A percentile compares a stretch with the other conserved stretches of the same genome.
phyloP scores from a whole-genome alignment of 2,113 vertebrate species.

The Nyctibius bracteatus region DNA sequence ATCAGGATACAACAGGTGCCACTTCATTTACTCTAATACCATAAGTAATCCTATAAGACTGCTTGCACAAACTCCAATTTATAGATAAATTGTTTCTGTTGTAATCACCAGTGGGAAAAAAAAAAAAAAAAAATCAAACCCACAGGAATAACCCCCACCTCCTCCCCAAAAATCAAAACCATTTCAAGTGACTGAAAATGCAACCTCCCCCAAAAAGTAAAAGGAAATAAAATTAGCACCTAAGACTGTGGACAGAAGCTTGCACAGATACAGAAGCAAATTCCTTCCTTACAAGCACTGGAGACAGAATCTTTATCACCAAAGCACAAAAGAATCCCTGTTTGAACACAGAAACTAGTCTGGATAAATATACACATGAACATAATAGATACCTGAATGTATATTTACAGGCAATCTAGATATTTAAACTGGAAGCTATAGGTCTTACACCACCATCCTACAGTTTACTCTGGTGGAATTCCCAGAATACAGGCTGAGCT shows the following conservation, averaged over 20 bases:
- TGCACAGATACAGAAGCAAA: neutral
- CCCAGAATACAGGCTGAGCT: neutral
- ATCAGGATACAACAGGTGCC: neutral
- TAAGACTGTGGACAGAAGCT: neutral
- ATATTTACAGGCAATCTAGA: neutral
- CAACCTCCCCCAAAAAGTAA: neutral
- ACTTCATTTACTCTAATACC: neutral
- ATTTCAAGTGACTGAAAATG: neutral
- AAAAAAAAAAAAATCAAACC: neutral
- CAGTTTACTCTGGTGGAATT: neutral
- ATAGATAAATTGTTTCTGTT: neutral
- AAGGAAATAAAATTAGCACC: neutral
- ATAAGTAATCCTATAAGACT: neutral
- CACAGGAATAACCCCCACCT: neutral
- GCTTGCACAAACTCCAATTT: neutral
- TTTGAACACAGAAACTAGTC: neutral
- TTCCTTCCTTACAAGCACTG: neutral
- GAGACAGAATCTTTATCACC: neutral
- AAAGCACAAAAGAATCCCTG: neutral
- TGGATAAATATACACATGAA: neutral
- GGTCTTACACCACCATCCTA: neutral
- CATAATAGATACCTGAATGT: neutral
- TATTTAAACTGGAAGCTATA: neutral
- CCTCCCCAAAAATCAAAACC: neutral
- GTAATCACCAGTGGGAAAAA: neutral